phyloP scores from a whole-genome alignment of 2,888 invertebrate genomes.

The Oscheius sp. region DNA sequence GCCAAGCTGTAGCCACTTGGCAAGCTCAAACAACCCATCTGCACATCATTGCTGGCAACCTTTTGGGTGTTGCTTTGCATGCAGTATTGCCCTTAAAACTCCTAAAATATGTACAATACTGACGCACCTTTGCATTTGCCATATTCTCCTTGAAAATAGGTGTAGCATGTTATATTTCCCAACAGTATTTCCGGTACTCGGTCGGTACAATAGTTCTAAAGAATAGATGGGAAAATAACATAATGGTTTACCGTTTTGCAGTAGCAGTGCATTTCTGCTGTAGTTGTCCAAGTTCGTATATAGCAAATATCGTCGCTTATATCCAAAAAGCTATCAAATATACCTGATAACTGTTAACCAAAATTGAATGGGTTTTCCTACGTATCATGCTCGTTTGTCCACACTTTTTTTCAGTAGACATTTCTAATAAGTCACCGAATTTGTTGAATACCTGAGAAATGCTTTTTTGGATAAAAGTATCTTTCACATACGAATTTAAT shows the following conservation, averaged over 20 bases:
- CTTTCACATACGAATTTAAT: background rate
- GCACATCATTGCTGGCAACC: background rate
- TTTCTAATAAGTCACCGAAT: background rate
- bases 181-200: background rate
- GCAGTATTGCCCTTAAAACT: conserved; percentile 1
- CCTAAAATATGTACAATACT: background rate
- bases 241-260: background rate
- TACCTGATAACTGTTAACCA: background rate
- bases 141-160: background rate
- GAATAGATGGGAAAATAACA: background rate
- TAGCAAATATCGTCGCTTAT: conserved; percentile 3
- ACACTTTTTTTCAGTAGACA: background rate
- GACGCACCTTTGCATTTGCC: conserved; percentile 1
- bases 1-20: background rate
- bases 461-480: background rate
- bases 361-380: background rate
- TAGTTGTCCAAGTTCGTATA: background rate
- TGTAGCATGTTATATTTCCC: conserved; percentile 9
- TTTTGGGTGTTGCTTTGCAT: background rate
- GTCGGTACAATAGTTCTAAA: conserved; percentile 16
- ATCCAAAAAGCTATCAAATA: background rate
- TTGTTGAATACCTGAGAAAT: background rate
- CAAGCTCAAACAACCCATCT: conserved; percentile 1
- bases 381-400: background rate
- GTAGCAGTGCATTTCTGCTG: background rate